Evolutionary conservation across 2,797 vertebrate species (phyloP).

Genomic region (Potorous gilbertii): DNA sequence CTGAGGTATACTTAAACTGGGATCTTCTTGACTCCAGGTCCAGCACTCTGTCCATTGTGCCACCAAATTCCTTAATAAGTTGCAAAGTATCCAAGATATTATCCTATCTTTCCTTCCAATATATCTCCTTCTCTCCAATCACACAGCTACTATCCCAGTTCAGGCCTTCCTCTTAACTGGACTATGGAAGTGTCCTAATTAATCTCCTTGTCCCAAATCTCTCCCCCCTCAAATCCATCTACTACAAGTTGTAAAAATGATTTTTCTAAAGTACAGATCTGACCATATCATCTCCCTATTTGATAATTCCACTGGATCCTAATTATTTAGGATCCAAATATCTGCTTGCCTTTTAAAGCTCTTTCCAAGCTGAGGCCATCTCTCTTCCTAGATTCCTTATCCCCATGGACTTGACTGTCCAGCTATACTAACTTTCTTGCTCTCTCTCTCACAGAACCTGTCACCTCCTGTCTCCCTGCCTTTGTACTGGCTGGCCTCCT

Average conservation of each 20-base stretch:
- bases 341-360: background rate
- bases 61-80: too few relatives aligned
- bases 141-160: background rate
- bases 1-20: too few relatives aligned
- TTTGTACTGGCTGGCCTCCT: background rate
- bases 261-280: constrained; percentile 31
- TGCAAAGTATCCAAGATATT: constrained; percentile 16
- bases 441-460: background rate
- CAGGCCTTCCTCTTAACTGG: background rate
- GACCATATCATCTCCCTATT: background rate
- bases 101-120: background rate
- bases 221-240: background rate
- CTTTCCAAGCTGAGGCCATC: background rate
- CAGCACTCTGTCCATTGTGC: too few relatives aligned
- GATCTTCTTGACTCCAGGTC: too few relatives aligned
- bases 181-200: background rate
- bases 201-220: constrained; percentile 9
- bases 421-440: background rate
- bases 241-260: background rate
- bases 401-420: background rate
- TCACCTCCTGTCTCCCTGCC: background rate
- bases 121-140: constrained; percentile 13
- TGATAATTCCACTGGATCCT: background rate
- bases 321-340: background rate
- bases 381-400: background rate